phyloP scores from a whole-genome alignment of 2,797 vertebrate species.

The Rhabdophis nuchalis region DNA sequence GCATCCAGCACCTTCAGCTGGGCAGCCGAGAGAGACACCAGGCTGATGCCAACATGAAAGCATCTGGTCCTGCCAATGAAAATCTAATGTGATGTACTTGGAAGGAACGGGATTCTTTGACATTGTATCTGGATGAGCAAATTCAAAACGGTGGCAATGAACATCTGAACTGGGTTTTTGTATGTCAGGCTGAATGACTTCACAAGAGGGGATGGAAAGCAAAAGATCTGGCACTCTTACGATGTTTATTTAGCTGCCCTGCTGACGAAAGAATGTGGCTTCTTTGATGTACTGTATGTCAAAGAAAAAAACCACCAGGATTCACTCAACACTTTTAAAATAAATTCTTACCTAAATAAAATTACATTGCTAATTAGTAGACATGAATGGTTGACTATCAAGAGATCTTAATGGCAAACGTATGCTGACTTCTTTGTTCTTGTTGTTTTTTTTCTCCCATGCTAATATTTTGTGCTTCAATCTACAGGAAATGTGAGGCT shows the following conservation, averaged over 20 bases:
- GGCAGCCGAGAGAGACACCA: constrained; percentile 60
- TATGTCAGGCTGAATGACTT: background rate
- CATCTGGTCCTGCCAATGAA: constrained; percentile 52
- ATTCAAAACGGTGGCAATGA: constrained; percentile 32
- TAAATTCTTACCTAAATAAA: background rate
- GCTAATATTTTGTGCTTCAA: background rate
- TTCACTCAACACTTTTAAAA: background rate
- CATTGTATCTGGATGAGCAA: constrained; percentile 37
- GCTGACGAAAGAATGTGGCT: background rate
- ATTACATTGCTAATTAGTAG: background rate
- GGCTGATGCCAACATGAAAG: constrained; percentile 65
- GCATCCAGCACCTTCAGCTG: constrained; percentile 67
- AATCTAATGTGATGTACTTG: constrained; percentile 59
- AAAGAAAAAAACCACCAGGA: background rate
- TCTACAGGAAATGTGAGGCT: background rate
- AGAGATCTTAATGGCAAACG: background rate
- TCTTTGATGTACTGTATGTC: background rate
- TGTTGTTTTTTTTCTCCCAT: rapidly evolving
- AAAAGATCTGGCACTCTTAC: background rate
- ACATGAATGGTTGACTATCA: background rate
- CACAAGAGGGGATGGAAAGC: background rate
- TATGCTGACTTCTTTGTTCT: background rate
- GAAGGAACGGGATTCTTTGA: constrained; percentile 36
- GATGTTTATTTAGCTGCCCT: background rate
- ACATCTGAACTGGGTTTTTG: background rate